A percentile compares a stretch with the other conserved stretches of the same genome.
phyloP scores from a whole-genome alignment of 2,888 invertebrate species.

The Gonocerus acuteangulatus region DNA sequence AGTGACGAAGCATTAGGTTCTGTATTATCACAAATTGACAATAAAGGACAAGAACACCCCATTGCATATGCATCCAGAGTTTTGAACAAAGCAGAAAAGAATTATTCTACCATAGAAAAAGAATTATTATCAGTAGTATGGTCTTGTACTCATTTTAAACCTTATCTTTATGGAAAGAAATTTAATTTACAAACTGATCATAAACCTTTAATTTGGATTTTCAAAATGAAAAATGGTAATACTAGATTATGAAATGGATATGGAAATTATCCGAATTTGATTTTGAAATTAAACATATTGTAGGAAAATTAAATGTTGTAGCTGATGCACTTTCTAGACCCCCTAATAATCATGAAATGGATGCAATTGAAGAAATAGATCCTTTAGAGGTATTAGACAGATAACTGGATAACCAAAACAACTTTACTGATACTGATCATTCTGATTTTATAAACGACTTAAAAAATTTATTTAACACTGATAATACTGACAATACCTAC shows the following conservation, averaged over 20 bases:
- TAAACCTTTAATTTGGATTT: slow-evolving; percentile 42
- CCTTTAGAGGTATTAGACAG: no score
- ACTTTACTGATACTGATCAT: no score
- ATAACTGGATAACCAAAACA: no score
- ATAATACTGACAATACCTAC: no score
- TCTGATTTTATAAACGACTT: no score
- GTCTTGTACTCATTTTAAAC: slow-evolving; percentile 39
- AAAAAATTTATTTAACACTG: no score
- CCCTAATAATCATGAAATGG: no score
- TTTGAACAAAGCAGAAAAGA: slow-evolving; percentile 39
- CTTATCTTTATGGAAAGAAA: slow-evolving; percentile 41
- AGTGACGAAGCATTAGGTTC: slow-evolving; percentile 39
- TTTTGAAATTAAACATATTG: slow-evolving; percentile 8
- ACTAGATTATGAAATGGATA: slow-evolving; percentile 38
- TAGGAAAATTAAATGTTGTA: slow-evolving; percentile 9
- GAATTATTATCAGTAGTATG: slow-evolving; percentile 41
- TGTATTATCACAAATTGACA: slow-evolving; percentile 39
- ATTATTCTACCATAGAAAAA: slow-evolving; percentile 39
- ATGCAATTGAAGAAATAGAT: no score
- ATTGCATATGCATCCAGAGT: slow-evolving; percentile 40
- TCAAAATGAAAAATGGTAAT: slow-evolving; percentile 42
- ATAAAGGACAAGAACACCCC: slow-evolving; percentile 40
- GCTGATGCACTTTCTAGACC: slow-evolving; percentile 8
- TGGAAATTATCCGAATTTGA: slow-evolving; percentile 5
- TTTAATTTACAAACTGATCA: slow-evolving; percentile 44